Conservation (phyloP, 2,888 invertebrate species). For the Oxyteleia sp. region DNA sequence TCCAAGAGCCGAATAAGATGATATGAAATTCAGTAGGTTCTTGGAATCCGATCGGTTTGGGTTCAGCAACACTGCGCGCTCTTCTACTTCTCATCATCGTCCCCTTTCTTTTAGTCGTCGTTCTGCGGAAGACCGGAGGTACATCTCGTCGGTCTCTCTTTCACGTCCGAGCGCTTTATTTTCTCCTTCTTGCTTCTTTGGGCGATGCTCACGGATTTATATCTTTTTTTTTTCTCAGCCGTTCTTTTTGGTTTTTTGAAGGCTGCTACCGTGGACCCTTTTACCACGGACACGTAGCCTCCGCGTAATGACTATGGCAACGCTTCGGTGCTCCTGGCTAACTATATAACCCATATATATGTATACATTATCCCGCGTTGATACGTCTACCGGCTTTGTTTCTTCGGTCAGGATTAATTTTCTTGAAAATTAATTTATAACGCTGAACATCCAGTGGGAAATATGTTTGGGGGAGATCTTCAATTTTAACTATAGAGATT, state of each 20-base stretch:
- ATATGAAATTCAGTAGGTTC: conserved; percentile 74
- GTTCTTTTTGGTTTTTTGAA: conserved; percentile 70
- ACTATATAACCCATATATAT: conserved; percentile 73
- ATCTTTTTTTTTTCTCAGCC: conserved; percentile 67
- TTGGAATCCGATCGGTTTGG: conserved; percentile 73
- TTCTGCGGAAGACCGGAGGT: conserved; percentile 70
- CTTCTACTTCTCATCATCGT: conserved; percentile 74
- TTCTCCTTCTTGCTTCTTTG: conserved; percentile 71
- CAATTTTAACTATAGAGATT: no score
- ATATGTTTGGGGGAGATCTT: not conserved
- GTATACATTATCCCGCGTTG: conserved; percentile 69
- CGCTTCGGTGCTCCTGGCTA: conserved; percentile 73
- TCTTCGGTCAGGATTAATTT: conserved; percentile 30
- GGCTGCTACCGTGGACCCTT: conserved; percentile 76
- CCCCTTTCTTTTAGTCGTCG: conserved; percentile 68
- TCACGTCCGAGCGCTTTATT: conserved; percentile 49
- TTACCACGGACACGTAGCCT: conserved; percentile 83
- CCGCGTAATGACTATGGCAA: conserved; percentile 79
- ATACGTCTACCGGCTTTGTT: conserved; percentile 52
- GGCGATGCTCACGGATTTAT: conserved; percentile 71
- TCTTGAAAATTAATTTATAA: conserved; percentile 42
- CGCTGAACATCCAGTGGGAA: not conserved
- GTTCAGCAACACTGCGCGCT: conserved; percentile 71
- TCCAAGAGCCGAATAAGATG: conserved; percentile 73
- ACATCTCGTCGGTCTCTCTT: conserved; percentile 67